These are phyloP conservation scores for Poecilia velifera DNA, from an alignment of 2,797 vertebrate species.

Conservation along the genomic window DNA sequence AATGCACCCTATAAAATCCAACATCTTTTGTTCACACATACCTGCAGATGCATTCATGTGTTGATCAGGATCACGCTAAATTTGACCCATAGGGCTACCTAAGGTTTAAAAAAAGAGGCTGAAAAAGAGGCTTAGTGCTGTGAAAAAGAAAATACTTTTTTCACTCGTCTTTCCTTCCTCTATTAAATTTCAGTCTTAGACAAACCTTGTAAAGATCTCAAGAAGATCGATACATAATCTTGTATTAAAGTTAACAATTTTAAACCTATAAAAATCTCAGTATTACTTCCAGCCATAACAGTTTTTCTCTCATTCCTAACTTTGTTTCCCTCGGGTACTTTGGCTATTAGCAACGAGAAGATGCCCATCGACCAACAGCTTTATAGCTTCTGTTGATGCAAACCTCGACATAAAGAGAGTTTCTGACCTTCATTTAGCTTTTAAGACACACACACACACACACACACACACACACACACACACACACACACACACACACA, in stretches of 20 bases:
- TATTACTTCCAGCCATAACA: background rate
- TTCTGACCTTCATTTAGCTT: constrained; percentile 1
- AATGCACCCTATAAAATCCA: background rate
- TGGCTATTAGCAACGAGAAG: background rate
- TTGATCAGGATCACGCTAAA: background rate
- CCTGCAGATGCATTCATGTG: background rate
- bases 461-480: background rate
- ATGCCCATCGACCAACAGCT: background rate
- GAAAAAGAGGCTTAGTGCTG: background rate
- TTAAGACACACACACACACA: background rate
- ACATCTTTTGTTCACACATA: background rate
- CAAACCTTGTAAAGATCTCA: background rate
- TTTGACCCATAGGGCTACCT: background rate
- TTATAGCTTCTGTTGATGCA: background rate
- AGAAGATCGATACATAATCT: background rate
- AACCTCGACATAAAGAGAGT: background rate
- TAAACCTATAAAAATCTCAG: background rate
- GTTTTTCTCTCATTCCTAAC: background rate
- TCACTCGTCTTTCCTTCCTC: background rate
- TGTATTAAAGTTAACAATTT: background rate
- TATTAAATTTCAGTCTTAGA: background rate
- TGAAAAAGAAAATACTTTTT: background rate
- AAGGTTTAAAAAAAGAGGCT: background rate
- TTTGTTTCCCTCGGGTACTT: background rate
- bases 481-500: background rate